Evolutionary conservation across 2,888 invertebrate genomes (phyloP), one percentile per base, ranked within the genome.

Genomic region (Magallana nippona): DNA sequence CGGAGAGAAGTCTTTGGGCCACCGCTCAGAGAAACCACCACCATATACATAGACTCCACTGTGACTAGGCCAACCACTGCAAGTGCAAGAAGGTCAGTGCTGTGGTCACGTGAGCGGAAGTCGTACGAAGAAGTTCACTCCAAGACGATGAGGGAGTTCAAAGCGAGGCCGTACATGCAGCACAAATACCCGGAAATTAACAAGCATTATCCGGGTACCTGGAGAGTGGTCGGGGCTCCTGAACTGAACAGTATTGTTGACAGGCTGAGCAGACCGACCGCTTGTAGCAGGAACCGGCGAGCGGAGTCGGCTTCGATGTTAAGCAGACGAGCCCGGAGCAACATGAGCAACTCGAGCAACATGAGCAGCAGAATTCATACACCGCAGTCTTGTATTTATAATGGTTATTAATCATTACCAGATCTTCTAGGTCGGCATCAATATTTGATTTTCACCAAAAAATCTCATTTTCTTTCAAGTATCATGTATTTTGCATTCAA

Each of bases 161-260:
- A 84, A 17, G 79, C 78, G 0, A 86, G 88, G 32, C 89, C 90
- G 0, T 91, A 91, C 81, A 89, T 90, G 84, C 78, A 84, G 44
- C 86, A 87, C 22, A 87, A 89, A 81, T 91, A 91, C 85, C 90
- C 90, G 2, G 89, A 88, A 81, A 84, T 91, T 22, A 84, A 86
- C 0, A 89, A 90, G 62, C 91, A 91, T 82, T 91, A 90, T 85
- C 91, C 91, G 10, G 91, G 91, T 19, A 91, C 91, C 11, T 91
- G 91, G 90, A 87, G 88, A 27, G 87, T 89, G 5, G 90, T 89
- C 58, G 83, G 83, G 11, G 71, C 83, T 5, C 71, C 77, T 3
- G 87, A 91, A 55, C 78, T 91, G 15, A 71, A 85, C 15, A 79
- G 44, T 5, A 91, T 90, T 63, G 89, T 90, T 1, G 85, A 88